These are phyloP conservation scores for Ptychadena robeensis DNA, from an alignment of 2,797 vertebrate genomes.

Conservation along the genomic window DNA sequence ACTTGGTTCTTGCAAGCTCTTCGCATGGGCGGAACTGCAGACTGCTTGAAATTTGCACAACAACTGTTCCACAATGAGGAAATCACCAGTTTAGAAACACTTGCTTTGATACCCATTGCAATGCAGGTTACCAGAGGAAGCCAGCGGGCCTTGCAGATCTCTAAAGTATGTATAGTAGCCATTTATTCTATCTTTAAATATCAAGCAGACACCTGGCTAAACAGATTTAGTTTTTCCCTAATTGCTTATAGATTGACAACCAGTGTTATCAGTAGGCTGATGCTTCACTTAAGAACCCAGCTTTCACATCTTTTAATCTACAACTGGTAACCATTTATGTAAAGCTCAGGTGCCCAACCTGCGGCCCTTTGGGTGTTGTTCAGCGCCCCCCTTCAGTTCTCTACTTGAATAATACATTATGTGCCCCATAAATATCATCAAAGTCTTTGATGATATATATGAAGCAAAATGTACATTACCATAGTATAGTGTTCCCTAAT, in stretches of 20 bases:
- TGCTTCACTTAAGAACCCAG: not conserved
- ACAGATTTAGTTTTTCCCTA: not conserved
- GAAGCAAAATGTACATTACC: too few species aligned
- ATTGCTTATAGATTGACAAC: not conserved
- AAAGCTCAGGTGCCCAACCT: too few species aligned
- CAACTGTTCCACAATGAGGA: slow-evolving; percentile 74
- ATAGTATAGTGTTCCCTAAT: too few species aligned
- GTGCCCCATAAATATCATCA: too few species aligned
- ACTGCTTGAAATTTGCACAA: slow-evolving; percentile 79
- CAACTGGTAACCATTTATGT: too few species aligned
- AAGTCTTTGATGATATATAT: too few species aligned
- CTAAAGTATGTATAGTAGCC: slow-evolving; percentile 13
- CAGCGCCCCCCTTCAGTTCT: too few species aligned
- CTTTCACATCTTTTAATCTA: too few species aligned
- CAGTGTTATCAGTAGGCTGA: not conserved
- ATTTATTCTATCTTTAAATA: not conserved
- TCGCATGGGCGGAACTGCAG: slow-evolving; percentile 73
- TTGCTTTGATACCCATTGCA: slow-evolving; percentile 71
- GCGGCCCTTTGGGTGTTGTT: too few species aligned
- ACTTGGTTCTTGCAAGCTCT: slow-evolving; percentile 80
- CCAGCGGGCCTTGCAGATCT: slow-evolving; percentile 66
- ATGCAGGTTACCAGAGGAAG: slow-evolving; percentile 74
- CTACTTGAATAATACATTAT: too few species aligned
- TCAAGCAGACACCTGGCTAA: not conserved
- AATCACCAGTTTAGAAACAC: slow-evolving; percentile 72